phyloP scores from a whole-genome alignment of 2,888 invertebrate genomes.

The Zaprionus lineosus region DNA sequence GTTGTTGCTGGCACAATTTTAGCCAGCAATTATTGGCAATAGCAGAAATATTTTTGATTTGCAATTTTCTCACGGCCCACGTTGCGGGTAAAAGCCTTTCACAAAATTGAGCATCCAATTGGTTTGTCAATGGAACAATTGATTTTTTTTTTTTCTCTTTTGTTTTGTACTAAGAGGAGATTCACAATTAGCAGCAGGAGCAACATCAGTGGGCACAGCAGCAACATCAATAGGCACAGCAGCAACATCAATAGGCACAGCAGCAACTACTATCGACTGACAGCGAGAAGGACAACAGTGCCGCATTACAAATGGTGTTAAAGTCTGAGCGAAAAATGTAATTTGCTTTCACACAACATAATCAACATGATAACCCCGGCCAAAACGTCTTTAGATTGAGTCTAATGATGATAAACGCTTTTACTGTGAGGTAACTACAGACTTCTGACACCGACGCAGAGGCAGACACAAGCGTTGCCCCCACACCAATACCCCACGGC shows the following conservation, averaged over 20 bases:
- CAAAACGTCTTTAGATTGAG: conserved; percentile 83
- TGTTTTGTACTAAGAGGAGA: no score
- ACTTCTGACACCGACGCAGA: conserved; percentile 77
- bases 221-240: conserved; percentile 21
- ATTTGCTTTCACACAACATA: conserved; percentile 83
- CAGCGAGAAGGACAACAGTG: conserved; percentile 45
- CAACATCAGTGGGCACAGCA: conserved; percentile 9
- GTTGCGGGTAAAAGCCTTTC: conserved; percentile 47
- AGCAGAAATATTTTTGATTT: conserved; percentile 68
- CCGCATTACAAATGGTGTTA: conserved; percentile 67
- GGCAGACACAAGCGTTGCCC: conserved; percentile 45
- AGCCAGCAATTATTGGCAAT: conserved; percentile 69
- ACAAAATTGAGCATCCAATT: conserved; percentile 60
- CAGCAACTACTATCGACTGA: conserved; percentile 32
- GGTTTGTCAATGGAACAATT: conserved; percentile 75
- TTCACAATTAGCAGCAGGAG: conserved; percentile 64
- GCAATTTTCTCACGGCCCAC: conserved; percentile 70
- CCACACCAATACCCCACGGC: conserved; percentile 18
- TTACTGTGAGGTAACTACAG: conserved; percentile 78
- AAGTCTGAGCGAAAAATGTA: conserved; percentile 78
- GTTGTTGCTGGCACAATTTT: conserved; percentile 41
- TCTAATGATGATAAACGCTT: conserved; percentile 83
- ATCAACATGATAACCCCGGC: conserved; percentile 83
- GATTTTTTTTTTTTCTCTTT: conserved; percentile 51
- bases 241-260: conserved; percentile 19